Evolutionary conservation across 2,113 vertebrate genomes (phyloP).

Genomic region (Cairina moschata): DNA sequence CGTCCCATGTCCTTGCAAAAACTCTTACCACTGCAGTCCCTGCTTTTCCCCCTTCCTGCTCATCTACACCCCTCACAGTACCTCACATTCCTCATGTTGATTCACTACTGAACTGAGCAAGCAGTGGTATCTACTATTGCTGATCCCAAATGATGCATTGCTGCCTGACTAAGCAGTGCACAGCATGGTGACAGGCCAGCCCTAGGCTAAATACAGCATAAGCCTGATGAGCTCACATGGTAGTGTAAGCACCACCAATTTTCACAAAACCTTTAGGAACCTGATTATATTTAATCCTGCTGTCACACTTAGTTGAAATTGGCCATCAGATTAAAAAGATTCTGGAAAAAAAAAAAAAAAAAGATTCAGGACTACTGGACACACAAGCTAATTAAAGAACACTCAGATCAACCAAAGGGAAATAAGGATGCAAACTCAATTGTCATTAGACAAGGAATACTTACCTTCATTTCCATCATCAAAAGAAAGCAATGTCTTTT

Average conservation of each 20-base stretch:
- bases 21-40: not conserved
- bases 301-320: not conserved
- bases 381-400: not conserved
- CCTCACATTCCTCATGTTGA: not conserved
- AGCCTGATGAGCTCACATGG: fast-evolving
- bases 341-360: not conserved
- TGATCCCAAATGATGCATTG: not conserved
- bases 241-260: not conserved
- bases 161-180: not conserved
- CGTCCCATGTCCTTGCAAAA: not conserved
- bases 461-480: not conserved
- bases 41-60: not conserved
- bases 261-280: not conserved
- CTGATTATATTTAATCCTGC: not conserved
- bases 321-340: not conserved
- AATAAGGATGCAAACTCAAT: not conserved
- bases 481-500: not conserved
- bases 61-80: not conserved
- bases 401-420: not conserved
- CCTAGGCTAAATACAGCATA: too few species aligned
- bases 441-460: not conserved
- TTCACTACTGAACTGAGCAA: not conserved
- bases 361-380: not conserved
- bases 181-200: fast-evolving
- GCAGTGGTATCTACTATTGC: not conserved